Evolutionary conservation across 1,140 invertebrate genomes (phyloP).

Genomic region (Apis dorsata): DNA sequence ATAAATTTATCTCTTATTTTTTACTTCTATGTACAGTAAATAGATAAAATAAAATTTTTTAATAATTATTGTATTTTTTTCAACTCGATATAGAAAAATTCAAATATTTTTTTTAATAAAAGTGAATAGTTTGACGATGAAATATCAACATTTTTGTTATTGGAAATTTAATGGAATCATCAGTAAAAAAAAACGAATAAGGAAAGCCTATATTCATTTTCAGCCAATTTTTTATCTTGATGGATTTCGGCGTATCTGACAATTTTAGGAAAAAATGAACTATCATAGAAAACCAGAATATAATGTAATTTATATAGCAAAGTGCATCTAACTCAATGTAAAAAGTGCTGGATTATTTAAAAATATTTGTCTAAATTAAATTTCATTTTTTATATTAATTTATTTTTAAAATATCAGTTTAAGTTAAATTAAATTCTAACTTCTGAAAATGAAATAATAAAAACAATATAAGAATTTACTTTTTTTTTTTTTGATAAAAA

Average conservation of each 20-base stretch:
- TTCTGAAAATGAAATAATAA: background rate
- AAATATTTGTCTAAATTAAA: background rate
- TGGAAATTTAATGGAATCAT: background rate
- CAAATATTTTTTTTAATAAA: background rate
- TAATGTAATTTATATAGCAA: conserved; percentile 22
- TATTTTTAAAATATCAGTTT: background rate
- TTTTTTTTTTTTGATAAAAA: too few relatives aligned
- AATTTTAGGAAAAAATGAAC: background rate
- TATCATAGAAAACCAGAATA: conserved; percentile 1
- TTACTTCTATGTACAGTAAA: too few relatives aligned
- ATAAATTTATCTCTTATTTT: too few relatives aligned
- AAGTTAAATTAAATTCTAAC: background rate
- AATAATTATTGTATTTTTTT: too few relatives aligned
- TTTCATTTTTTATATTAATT: background rate
- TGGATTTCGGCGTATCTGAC: background rate
- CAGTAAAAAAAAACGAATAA: background rate
- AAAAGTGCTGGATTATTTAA: background rate
- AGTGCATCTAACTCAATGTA: background rate
- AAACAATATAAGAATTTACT: too few relatives aligned
- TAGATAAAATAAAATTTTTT: too few relatives aligned
- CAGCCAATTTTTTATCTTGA: conserved; percentile 16
- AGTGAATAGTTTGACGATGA: background rate
- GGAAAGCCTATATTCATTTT: background rate
- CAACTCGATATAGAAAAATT: background rate
- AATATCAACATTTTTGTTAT: background rate